These are phyloP conservation scores for Notolepis coatsorum DNA, from an alignment of 2,797 vertebrate species.

Conservation along the genomic window DNA sequence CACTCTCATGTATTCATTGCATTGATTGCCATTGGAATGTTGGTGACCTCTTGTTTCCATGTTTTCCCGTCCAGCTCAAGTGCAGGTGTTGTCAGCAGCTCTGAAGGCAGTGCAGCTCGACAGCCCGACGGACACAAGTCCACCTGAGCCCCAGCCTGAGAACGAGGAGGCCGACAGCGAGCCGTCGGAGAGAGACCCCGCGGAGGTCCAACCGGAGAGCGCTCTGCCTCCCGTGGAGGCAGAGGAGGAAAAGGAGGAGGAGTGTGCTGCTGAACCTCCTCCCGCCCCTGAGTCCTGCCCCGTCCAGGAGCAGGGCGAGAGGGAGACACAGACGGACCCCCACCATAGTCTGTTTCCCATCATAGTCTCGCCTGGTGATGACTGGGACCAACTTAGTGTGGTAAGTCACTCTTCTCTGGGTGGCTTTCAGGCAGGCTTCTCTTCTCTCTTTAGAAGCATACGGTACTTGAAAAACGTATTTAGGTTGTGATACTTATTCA, in stretches of 20 bases:
- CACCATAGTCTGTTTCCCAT: conserved; percentile 62
- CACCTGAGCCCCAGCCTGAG: conserved; percentile 52
- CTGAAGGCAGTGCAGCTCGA: conserved; percentile 89
- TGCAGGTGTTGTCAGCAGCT: conserved; percentile 91
- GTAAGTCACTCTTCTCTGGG: no score
- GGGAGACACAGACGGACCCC: conserved; percentile 52
- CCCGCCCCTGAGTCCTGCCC: conserved; percentile 51
- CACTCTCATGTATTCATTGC: no score
- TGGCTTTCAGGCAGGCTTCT: no score
- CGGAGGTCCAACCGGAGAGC: conserved; percentile 57
- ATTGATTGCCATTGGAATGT: not conserved
- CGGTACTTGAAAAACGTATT: no score
- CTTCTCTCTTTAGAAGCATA: no score
- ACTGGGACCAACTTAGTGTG: conserved; percentile 27
- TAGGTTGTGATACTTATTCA: no score
- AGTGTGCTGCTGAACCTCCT: conserved; percentile 31
- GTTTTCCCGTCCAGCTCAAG: conserved; percentile 81
- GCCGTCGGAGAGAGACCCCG: conserved; percentile 34
- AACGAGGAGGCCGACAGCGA: not conserved
- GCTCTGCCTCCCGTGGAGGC: conserved; percentile 46
- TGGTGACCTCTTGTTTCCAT: not conserved
- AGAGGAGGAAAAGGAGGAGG: conserved; percentile 22
- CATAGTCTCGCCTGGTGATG: conserved; percentile 56
- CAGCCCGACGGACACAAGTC: conserved; percentile 65
- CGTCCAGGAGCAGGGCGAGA: conserved; percentile 65